Percentiles rank a stretch among this genome's conserved stretches.
phyloP scores from a whole-genome alignment of 1,140 invertebrate genomes.

The Drosophila rufa region DNA sequence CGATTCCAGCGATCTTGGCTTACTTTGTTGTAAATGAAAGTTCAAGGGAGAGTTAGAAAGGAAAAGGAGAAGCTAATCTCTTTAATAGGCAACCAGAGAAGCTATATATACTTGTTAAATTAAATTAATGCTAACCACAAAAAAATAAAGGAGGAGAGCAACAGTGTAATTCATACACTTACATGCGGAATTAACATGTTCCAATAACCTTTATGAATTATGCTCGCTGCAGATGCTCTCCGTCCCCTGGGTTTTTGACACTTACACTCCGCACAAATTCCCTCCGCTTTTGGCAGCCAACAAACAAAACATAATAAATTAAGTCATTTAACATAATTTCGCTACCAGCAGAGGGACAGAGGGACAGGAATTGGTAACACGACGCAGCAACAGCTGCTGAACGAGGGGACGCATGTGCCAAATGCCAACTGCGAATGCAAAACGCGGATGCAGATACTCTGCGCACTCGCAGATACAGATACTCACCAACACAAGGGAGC shows the following conservation, averaged over 20 bases:
- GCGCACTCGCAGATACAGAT: slow-evolving; percentile 17
- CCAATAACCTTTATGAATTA: slow-evolving; percentile 26
- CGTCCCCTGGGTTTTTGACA: slow-evolving; percentile 34
- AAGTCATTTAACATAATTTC: slow-evolving; percentile 82
- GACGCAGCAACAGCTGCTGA: slow-evolving; percentile 71
- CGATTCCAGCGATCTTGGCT: slow-evolving; percentile 25
- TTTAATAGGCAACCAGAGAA: background rate
- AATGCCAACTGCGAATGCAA: slow-evolving; percentile 24
- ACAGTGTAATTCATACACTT: slow-evolving; percentile 19
- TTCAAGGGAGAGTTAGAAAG: slow-evolving; percentile 7
- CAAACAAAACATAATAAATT: slow-evolving; percentile 79
- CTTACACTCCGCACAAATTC: slow-evolving; percentile 52
- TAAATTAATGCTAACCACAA: slow-evolving; percentile 4
- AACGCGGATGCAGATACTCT: slow-evolving; percentile 17
- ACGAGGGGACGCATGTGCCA: slow-evolving; percentile 76
- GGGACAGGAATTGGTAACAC: slow-evolving; percentile 24
- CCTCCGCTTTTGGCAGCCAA: slow-evolving; percentile 62
- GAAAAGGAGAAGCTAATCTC: background rate
- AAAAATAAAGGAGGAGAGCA: background rate
- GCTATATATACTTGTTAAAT: background rate
- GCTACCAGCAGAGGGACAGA: slow-evolving; percentile 62
- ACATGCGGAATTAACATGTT: slow-evolving; percentile 39
- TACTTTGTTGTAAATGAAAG: slow-evolving; percentile 44
- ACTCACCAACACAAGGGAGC: slow-evolving; percentile 50
- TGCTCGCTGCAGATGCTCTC: slow-evolving; percentile 2